Conservation (phyloP, 1,140 invertebrate genomes). For the Camponotus pennsylvanicus region DNA sequence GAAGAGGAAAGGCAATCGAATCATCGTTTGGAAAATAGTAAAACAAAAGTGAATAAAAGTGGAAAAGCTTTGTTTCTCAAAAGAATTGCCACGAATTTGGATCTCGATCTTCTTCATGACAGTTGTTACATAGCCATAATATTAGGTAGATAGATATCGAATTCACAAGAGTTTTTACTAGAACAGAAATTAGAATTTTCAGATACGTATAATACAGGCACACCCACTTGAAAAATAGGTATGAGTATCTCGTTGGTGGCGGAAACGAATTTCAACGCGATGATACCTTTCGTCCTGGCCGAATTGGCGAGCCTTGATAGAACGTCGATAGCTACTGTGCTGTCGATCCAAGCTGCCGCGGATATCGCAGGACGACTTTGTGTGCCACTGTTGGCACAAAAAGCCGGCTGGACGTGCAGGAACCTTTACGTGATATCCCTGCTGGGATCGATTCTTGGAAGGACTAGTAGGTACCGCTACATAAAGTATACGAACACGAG, state of each 20-base stretch:
- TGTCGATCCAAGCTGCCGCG: conserved; percentile 79
- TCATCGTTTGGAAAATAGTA: background rate
- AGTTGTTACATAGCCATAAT: conserved; percentile 64
- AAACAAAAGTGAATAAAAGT: background rate
- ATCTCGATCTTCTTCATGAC: conserved; percentile 71
- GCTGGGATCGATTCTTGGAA: conserved; percentile 78
- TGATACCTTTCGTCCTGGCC: conserved; percentile 81
- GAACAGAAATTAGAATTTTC: background rate
- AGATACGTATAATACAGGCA: background rate
- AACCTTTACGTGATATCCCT: conserved; percentile 81
- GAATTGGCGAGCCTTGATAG: conserved; percentile 78
- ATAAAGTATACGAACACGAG: conserved; percentile 64
- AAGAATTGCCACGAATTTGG: conserved; percentile 49
- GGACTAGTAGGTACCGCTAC: conserved; percentile 78
- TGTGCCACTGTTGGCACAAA: conserved; percentile 79
- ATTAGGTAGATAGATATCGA: conserved; percentile 55
- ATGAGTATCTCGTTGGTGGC: conserved; percentile 69
- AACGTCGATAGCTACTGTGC: conserved; percentile 77
- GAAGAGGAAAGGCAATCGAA: background rate
- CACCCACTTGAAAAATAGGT: conserved; percentile 40
- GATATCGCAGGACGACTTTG: conserved; percentile 82
- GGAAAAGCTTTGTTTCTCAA: background rate
- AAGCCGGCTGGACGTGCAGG: conserved; percentile 73
- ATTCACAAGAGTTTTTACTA: background rate
- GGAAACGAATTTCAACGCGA: conserved; percentile 80